Conservation (phyloP, 2,888 invertebrate genomes). For the Eupithecia insigniata region DNA sequence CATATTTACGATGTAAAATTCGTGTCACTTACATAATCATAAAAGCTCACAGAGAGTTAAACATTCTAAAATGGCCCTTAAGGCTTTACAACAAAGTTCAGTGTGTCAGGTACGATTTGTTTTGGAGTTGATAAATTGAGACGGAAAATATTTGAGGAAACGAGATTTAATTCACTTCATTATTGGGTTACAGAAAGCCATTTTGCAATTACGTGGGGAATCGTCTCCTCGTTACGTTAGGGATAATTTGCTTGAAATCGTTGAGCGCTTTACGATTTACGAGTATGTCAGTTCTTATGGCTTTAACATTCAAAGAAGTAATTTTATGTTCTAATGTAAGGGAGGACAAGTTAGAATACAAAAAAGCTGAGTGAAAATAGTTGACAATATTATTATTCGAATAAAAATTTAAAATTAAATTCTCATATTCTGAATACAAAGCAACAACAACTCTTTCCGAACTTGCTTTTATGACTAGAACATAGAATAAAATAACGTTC, state of each 20-base stretch:
- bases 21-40: slow-evolving; percentile 31
- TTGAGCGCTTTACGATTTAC: neutral
- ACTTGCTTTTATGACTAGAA: slow-evolving; percentile 1
- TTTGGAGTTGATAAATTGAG: slow-evolving; percentile 11
- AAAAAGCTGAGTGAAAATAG: neutral
- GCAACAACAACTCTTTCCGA: neutral
- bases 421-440: neutral
- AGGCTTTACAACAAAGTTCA: slow-evolving; percentile 9
- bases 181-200: slow-evolving; percentile 15
- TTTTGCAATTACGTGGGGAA: slow-evolving; percentile 14
- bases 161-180: slow-evolving; percentile 23
- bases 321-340: neutral
- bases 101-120: neutral
- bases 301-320: neutral
- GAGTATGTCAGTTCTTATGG: neutral
- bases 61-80: slow-evolving; percentile 14
- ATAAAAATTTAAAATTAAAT: neutral
- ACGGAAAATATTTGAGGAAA: slow-evolving; percentile 13
- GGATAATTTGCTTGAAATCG: slow-evolving; percentile 1
- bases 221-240: slow-evolving; percentile 4
- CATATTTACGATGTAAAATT: slow-evolving; percentile 38
- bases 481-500: neutral
- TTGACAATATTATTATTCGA: neutral
- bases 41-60: slow-evolving; percentile 13
- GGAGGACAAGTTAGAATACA: neutral